phyloP scores from a whole-genome alignment of 2,888 invertebrate genomes.

The Diplolepis rosae region DNA sequence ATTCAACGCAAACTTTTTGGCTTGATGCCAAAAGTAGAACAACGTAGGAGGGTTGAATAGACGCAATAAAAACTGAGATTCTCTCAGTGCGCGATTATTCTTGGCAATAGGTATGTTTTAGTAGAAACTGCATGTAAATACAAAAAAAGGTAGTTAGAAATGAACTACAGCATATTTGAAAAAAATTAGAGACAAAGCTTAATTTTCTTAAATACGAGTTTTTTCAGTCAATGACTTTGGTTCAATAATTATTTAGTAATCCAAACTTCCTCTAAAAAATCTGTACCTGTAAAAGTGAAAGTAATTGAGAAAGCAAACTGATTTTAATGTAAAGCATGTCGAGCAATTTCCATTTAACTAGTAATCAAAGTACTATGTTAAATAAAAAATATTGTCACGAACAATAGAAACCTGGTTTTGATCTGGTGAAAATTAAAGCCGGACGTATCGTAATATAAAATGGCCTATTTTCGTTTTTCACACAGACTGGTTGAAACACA shows the following conservation, averaged over 20 bases:
- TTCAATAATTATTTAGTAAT: too few species aligned
- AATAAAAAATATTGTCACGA: not conserved
- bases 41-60: constrained; percentile 30
- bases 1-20: constrained; percentile 30
- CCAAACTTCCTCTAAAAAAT: too few species aligned
- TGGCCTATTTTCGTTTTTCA: not conserved
- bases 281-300: too few species aligned
- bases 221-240: too few species aligned
- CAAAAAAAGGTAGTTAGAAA: not conserved
- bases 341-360: too few species aligned
- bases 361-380: not conserved
- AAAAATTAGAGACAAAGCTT: not conserved
- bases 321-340: too few species aligned
- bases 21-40: constrained; percentile 21
- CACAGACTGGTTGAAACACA: constrained; percentile 47
- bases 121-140: constrained; percentile 20
- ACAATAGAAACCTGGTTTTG: not conserved
- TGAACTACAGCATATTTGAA: not conserved
- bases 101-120: constrained; percentile 23
- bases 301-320: too few species aligned
- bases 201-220: too few species aligned
- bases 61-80: constrained; percentile 30
- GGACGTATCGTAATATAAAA: not conserved
- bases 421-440: not conserved
- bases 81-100: constrained; percentile 24